Conservation (phyloP, 2,113 vertebrate genomes). For the Solea senegalensis region DNA sequence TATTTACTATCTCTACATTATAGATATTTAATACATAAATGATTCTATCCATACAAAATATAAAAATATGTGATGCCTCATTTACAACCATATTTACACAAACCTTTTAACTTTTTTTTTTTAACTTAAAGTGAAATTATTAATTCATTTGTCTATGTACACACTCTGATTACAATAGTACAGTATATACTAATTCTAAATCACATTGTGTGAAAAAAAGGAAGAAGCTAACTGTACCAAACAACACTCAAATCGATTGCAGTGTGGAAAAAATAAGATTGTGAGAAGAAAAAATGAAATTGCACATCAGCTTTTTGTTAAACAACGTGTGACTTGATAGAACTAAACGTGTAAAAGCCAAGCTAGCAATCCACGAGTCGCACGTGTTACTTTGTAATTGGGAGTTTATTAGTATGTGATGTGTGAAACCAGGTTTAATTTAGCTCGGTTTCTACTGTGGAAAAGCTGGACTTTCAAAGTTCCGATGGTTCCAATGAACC, state of each 20-base stretch:
- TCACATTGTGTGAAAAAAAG: conserved; percentile 58
- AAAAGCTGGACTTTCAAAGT: too few relatives aligned
- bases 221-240: conserved; percentile 58
- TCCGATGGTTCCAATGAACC: too few relatives aligned
- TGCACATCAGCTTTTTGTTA: conserved; percentile 65
- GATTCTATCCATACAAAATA: conserved; percentile 91
- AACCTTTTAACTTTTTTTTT: conserved; percentile 58
- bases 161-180: conserved; percentile 73
- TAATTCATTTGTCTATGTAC: conserved; percentile 82
- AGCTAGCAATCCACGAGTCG: too few relatives aligned
- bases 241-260: conserved; percentile 28
- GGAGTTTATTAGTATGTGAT: too few relatives aligned
- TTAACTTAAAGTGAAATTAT: conserved; percentile 85
- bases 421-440: too few relatives aligned
- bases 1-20: conserved; percentile 83
- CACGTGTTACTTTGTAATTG: too few relatives aligned
- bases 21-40: conserved; percentile 84
- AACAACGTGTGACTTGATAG: conserved; percentile 35
- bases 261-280: conserved; percentile 38
- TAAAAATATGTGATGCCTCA: conserved; percentile 98
- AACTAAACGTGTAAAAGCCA: conserved; percentile 37
- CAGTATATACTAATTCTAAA: conserved; percentile 56
- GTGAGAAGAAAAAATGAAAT: conserved; percentile 18
- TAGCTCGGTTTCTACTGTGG: too few relatives aligned
- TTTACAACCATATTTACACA: conserved; percentile 96